These are phyloP conservation scores for Elysia chlorotica DNA, from an alignment of 1,140 invertebrate species.

Conservation along the genomic window DNA sequence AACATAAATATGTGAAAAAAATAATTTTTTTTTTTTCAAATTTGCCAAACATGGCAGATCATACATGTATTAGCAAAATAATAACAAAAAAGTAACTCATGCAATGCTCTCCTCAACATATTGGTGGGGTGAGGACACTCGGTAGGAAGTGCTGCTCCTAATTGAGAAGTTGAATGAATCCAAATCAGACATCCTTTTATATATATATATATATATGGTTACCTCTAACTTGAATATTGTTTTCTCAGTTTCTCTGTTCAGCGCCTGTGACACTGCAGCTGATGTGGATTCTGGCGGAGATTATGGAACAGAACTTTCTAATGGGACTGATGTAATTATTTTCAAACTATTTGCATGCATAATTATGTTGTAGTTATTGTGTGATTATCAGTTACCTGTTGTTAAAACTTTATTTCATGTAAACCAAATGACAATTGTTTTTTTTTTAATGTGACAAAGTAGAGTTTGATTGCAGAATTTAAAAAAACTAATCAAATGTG, in stretches of 20 bases:
- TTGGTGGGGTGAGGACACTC: too few relatives aligned
- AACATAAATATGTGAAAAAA: neutral
- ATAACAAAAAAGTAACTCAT: too few relatives aligned
- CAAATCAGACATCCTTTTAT: neutral
- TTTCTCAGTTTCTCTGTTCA: slow-evolving; percentile 12
- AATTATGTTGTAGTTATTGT: neutral
- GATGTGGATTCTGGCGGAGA: slow-evolving; percentile 1
- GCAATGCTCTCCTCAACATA: too few relatives aligned
- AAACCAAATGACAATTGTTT: neutral
- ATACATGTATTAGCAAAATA: too few relatives aligned
- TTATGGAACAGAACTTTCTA: neutral
- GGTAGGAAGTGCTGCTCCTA: too few relatives aligned
- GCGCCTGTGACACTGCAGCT: slow-evolving; percentile 11
- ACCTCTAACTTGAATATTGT: neutral
- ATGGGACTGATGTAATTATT: neutral
- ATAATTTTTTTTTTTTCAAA: neutral
- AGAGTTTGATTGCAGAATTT: neutral
- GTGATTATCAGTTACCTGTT: neutral
- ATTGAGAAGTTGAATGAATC: neutral
- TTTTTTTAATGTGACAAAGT: neutral
- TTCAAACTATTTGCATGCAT: too few relatives aligned
- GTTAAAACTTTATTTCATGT: neutral
- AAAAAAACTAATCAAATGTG: neutral
- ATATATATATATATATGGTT: neutral
- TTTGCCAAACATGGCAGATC: too few relatives aligned